Base-by-base conservation (phyloP, 2,797 vertebrate species). In the Cyprinella venusta region DNA sequence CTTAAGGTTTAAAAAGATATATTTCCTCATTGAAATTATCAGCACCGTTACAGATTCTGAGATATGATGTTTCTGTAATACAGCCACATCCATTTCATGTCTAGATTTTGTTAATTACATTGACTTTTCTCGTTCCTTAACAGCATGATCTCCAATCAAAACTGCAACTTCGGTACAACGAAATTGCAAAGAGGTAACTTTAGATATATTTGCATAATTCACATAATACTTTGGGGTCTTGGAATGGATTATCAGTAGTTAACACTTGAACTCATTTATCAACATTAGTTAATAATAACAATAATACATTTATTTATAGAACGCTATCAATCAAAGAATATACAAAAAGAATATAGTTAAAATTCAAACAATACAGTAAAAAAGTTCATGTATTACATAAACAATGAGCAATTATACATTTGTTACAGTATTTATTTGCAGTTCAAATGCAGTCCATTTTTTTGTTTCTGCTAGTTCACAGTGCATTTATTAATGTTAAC, bases 141-240 rank as follows among this genome's bases (percentile, higher is more conserved):
- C 91, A 99, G 98, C 95, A 87, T 1, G 87, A 99, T 75, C 93
- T 99, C 30, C 98, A 99, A 87, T 61, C 85, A 70, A 99, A 97
- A 90, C 93, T 99, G 76, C 93, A 97, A 85, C 92, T 99, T 76
- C 96, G 98, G 18, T 99, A 99, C 85, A 94, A 89, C 40, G 98
- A 99, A 93, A 89, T 99, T 50, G 71, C 96, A 33, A 97, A 96
- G 89, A 95, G 98, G 98, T 99, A 30, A 30, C 26, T 1, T 30
- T 30, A 91, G 91, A 87, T 8, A n/a, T 72, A 24, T 15, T 24
- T 59, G 1, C 52, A 16, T 50, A 1, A 26, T 50, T 30, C 69
- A 48, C 5, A 48, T 19, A 72, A 48, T 45, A 19, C 13, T 13
- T 33, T 24, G 13, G 2, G 24, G 12, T 61, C 12, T 61, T 61